Conservation (phyloP, 2,888 invertebrate species). For the Proisotoma minuta region DNA sequence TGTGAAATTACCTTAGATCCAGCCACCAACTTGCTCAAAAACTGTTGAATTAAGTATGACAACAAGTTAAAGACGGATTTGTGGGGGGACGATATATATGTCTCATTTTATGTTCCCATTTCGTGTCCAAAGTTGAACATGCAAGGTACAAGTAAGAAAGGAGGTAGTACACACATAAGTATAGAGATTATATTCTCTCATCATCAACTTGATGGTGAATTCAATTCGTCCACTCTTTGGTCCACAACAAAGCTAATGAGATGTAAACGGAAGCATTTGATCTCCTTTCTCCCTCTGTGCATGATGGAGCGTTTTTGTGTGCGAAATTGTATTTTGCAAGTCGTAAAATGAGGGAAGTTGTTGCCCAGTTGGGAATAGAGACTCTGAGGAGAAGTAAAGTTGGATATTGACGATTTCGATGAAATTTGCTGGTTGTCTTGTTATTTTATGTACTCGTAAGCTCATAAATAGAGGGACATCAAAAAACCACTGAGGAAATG, state of each 20-base stretch:
- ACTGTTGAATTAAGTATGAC: constrained; percentile 1
- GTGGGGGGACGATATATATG: background rate
- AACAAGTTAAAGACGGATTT: background rate
- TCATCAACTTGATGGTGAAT: constrained; percentile 1
- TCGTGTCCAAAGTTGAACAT: background rate
- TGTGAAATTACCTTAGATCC: too few species aligned
- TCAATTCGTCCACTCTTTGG: background rate
- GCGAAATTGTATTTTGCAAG: constrained; percentile 43
- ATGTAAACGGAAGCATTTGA: background rate
- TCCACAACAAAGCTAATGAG: constrained; percentile 3
- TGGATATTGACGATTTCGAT: constrained; percentile 44
- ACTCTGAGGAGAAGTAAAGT: constrained; percentile 31
- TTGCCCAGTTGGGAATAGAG: constrained; percentile 23
- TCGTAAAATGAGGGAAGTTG: constrained; percentile 33
- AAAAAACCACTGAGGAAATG: background rate
- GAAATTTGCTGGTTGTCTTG: constrained; percentile 31
- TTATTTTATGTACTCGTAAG: constrained; percentile 41
- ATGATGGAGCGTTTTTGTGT: constrained; percentile 17
- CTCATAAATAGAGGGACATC: constrained; percentile 36
- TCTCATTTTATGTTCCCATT: constrained; percentile 1
- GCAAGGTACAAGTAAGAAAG: background rate
- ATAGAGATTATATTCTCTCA: too few species aligned
- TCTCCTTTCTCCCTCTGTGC: constrained; percentile 12
- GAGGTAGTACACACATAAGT: background rate
- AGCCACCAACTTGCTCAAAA: background rate